A percentile compares a stretch with the other conserved stretches of the same genome.
Evolutionary conservation across 2,113 vertebrate species (phyloP).

Genomic region (Ammodramus savannarum): DNA sequence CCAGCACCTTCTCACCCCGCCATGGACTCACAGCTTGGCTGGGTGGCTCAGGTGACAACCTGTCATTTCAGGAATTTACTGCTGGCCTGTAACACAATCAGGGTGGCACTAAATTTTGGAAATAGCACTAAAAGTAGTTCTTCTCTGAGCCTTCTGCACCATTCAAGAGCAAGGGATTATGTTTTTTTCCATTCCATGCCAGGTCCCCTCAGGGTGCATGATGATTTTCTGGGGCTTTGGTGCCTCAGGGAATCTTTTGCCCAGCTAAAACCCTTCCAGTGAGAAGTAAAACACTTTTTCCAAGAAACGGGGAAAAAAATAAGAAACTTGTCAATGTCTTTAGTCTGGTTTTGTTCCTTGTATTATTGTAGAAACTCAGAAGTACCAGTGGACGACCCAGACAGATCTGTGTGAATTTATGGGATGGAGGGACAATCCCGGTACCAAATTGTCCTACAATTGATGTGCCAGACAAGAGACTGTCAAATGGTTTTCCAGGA

Average conservation of each 20-base stretch:
- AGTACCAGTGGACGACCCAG: background rate
- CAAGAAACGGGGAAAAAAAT: background rate
- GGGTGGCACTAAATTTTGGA: background rate
- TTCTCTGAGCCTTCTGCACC: background rate
- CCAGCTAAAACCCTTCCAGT: background rate
- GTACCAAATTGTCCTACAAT: background rate
- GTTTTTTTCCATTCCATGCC: background rate
- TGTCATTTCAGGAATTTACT: background rate
- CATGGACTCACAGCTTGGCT: background rate
- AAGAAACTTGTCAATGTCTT: background rate
- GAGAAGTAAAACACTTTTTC: background rate
- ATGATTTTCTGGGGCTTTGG: background rate
- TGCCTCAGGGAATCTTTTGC: background rate
- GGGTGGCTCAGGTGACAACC: background rate
- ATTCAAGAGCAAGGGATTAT: background rate
- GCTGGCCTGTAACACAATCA: background rate
- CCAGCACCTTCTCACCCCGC: background rate
- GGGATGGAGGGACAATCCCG: background rate
- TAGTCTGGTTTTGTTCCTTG: background rate
- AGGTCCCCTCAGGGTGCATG: background rate
- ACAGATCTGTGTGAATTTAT: background rate
- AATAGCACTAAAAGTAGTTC: background rate
- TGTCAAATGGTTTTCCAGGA: conserved; percentile 3
- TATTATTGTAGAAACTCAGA: background rate
- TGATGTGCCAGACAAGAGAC: background rate